Evolutionary conservation across 1,140 invertebrate genomes (phyloP).

Genomic region (Andrena cerasifolii): DNA sequence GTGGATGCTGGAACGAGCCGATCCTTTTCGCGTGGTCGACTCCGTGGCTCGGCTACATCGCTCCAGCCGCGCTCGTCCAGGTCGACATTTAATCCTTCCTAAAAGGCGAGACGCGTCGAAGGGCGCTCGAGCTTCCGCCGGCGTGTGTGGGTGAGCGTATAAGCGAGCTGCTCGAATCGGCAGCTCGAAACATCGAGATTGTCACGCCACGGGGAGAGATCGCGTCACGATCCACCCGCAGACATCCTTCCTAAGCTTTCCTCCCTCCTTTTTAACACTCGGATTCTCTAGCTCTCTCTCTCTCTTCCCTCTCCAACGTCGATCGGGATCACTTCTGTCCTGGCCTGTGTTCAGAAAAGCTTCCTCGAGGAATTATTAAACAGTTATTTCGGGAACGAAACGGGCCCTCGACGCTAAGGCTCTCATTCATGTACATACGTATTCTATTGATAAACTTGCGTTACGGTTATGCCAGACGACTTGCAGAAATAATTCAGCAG

Average conservation of each 20-base stretch:
- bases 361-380: background rate
- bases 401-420: background rate
- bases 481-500: slow-evolving; percentile 6
- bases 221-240: slow-evolving; percentile 42
- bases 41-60: background rate
- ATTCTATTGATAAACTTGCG: slow-evolving; percentile 20
- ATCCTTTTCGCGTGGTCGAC: slow-evolving; percentile 46
- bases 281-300: background rate
- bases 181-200: slow-evolving; percentile 53
- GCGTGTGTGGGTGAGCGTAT: slow-evolving; percentile 48
- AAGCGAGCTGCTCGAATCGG: slow-evolving; percentile 34
- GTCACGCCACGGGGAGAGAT: slow-evolving; percentile 51
- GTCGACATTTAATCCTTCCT: slow-evolving; percentile 59
- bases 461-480: background rate
- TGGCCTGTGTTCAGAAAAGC: background rate
- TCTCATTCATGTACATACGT: background rate
- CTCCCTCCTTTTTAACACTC: background rate
- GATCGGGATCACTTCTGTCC: background rate
- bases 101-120: slow-evolving; percentile 38
- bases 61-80: slow-evolving; percentile 30
- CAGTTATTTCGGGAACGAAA: background rate
- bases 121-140: slow-evolving; percentile 27
- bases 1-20: background rate
- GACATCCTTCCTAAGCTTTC: slow-evolving; percentile 26
- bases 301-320: too few species aligned